Conservation (phyloP, 2,113 vertebrate genomes). For the Excalfactoria chinensis region DNA sequence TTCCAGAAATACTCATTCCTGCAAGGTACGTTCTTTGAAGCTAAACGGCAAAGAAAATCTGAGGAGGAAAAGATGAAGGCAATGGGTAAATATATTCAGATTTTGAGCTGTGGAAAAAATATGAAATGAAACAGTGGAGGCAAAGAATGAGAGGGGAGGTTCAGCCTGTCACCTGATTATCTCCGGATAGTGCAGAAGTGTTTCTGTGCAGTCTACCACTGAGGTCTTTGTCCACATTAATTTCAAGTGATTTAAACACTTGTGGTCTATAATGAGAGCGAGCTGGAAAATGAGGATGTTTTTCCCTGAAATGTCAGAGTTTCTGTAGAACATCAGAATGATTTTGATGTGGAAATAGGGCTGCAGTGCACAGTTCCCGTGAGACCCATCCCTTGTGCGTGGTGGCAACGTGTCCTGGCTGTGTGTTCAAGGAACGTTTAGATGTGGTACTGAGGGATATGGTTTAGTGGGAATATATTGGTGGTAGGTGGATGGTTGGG, state of each 20-base stretch:
- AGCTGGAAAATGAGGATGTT: neutral
- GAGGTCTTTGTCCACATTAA: neutral
- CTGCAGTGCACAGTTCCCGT: neutral
- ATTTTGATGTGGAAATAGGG: neutral
- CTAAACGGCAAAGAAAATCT: neutral
- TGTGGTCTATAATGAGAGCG: neutral
- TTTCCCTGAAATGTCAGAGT: neutral
- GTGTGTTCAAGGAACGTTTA: too few relatives aligned
- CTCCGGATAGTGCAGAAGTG: fast-evolving
- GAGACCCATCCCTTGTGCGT: neutral
- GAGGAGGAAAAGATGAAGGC: neutral
- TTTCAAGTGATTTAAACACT: neutral
- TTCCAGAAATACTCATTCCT: neutral
- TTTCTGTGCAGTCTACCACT: neutral
- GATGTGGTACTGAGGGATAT: too few relatives aligned
- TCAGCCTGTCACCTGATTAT: neutral
- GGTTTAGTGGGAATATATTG: too few relatives aligned
- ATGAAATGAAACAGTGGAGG: neutral
- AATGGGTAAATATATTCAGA: neutral
- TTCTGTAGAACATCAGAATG: neutral
- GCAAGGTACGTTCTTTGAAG: neutral
- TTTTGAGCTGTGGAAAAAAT: neutral
- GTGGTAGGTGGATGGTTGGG: too few relatives aligned
- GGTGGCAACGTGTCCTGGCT: neutral
- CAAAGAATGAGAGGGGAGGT: neutral